These are phyloP conservation scores for Orussus abietinus DNA, from an alignment of 1,140 invertebrate genomes.

Conservation along the genomic window DNA sequence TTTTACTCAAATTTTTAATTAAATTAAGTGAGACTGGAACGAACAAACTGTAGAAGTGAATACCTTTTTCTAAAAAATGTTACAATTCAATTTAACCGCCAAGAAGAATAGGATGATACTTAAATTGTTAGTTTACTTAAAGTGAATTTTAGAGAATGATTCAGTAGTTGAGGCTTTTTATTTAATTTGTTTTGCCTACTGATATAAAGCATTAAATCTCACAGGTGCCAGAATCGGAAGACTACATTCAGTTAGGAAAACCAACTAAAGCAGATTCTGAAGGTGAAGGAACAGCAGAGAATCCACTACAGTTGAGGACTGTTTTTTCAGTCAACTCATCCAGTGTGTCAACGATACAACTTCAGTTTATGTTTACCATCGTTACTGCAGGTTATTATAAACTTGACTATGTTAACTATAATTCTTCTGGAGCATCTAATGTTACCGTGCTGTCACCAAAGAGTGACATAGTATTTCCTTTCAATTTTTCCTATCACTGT, in stretches of 20 bases:
- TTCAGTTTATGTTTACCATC: conserved; percentile 7
- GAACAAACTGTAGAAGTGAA: too few relatives aligned
- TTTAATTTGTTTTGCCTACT: background rate
- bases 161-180: background rate
- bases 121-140: background rate
- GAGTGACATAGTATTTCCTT: conserved; percentile 45
- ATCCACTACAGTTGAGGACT: conserved; percentile 8
- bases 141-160: background rate
- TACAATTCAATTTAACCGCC: too few relatives aligned
- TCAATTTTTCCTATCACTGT: conserved; percentile 56
- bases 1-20: too few relatives aligned
- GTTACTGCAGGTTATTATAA: conserved; percentile 22
- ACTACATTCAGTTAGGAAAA: background rate
- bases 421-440: background rate
- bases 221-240: too few relatives aligned
- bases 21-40: background rate
- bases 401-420: conserved; percentile 11
- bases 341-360: too few relatives aligned
- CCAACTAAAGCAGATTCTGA: background rate
- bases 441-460: conserved; percentile 18
- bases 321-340: conserved; percentile 12
- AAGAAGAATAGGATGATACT: too few relatives aligned
- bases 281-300: conserved; percentile 1
- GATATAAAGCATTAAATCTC: too few relatives aligned
- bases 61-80: too few relatives aligned